A percentile compares a stretch with the other conserved stretches of the same genome.
phyloP scores from a whole-genome alignment of 2,113 vertebrate genomes.

The Megaptera novaeangliae region DNA sequence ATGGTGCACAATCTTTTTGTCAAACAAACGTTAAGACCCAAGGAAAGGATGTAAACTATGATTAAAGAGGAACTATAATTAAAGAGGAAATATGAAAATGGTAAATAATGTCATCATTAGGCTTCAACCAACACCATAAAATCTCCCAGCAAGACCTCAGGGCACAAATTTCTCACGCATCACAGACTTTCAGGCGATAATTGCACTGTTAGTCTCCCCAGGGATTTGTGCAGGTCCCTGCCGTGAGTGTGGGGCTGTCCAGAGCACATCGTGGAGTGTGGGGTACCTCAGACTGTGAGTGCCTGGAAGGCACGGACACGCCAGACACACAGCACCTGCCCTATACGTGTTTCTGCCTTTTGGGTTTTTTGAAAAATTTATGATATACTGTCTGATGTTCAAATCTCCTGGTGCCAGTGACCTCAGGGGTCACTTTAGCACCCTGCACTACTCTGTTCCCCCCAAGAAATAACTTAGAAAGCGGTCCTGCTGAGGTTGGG shows the following conservation, averaged over 20 bases:
- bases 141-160: not conserved
- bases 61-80: not conserved
- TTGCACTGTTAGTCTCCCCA: fast-evolving
- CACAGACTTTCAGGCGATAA: not conserved
- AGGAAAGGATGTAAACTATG: not conserved
- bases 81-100: not conserved
- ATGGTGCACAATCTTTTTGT: not conserved
- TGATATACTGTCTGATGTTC: not conserved
- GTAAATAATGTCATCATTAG: not conserved
- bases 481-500: not conserved
- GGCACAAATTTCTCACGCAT: too few species aligned
- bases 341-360: not conserved
- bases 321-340: fast-evolving
- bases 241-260: fast-evolving
- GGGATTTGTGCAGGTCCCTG: too few species aligned
- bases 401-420: not conserved
- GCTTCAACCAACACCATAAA: too few species aligned
- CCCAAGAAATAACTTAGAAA: fast-evolving
- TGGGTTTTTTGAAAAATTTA: not conserved
- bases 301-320: fast-evolving
- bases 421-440: not conserved
- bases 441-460: fast-evolving
- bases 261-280: fast-evolving
- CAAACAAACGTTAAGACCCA: not conserved
- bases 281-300: fast-evolving